Conservation (phyloP, 2,113 vertebrate species). For the Pedetes capensis region DNA sequence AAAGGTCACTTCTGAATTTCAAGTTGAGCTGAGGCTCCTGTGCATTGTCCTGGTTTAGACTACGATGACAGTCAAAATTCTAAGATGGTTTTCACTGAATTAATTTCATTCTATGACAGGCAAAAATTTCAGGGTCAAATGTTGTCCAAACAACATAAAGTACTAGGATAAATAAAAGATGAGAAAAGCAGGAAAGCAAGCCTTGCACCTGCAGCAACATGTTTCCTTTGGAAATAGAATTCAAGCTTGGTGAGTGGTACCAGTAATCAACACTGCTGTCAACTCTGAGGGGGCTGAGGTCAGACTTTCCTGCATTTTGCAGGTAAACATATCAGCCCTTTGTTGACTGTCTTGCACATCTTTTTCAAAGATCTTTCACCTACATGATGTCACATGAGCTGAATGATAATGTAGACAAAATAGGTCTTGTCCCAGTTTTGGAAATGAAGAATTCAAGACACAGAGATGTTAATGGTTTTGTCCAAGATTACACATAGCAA, state of each 20-base stretch:
- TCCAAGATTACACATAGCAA: not conserved
- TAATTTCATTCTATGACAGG: not conserved
- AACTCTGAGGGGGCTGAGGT: not conserved
- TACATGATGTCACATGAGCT: not conserved
- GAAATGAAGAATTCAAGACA: not conserved
- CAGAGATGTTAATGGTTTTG: not conserved
- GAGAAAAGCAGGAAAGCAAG: not conserved
- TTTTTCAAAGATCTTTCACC: not conserved
- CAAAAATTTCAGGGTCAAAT: not conserved
- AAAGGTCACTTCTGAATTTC: slow-evolving; percentile 61
- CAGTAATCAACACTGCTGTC: not conserved
- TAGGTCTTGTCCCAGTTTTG: not conserved
- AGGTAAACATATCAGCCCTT: not conserved
- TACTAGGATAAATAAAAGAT: not conserved
- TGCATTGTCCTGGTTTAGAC: not conserved
- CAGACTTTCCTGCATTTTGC: slow-evolving; percentile 4
- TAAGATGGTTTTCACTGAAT: slow-evolving; percentile 20
- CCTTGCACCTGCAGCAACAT: not conserved
- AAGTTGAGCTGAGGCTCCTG: not conserved
- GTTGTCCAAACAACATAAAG: not conserved
- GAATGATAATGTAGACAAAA: not conserved
- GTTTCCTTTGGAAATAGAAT: not conserved
- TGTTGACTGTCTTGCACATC: not conserved
- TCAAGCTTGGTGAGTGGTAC: not conserved
- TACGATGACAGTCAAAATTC: not conserved